Base-by-base conservation (phyloP, 2,113 vertebrate genomes). In the Microcebus murinus region DNA sequence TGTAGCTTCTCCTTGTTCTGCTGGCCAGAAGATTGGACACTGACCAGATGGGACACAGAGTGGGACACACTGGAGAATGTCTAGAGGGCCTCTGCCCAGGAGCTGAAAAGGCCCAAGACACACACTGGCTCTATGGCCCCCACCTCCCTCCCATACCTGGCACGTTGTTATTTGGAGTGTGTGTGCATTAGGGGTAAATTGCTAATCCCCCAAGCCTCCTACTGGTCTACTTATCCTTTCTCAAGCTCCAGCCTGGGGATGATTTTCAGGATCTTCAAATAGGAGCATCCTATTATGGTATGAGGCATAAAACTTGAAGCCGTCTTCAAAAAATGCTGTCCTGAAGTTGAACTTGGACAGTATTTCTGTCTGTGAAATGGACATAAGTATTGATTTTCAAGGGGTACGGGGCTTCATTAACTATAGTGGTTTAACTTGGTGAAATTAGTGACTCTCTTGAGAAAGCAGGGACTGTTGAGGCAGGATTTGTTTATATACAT, bases 391-490 rank as follows among this genome's bases (percentile, higher is more conserved):
- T 67, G 15, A 61, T 55, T 74, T 68, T 50, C 8, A 3, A 45
- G 12, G 12, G 20, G 55, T 8, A 6, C 39, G 45, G 31, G 25
- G 3, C 74, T 63, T 82, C 67, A 17, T 71, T 77, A 55, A 68
- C 42, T 57, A 21, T 65, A 45, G 29, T 18, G 39, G 63, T 84
- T 63, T 90, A 52, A 59, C 90, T 65, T 95, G 65, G 65, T 68
- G 81, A 73, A 83, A 18, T 61, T 20, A 81, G 59, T 63, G 39
- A 57, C 79, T 90, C 80, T 87, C 87, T 70, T 81, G 94, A 90
- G 96, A 76, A 95, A 42, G 67, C 84, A 93, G 34, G 59, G 80
- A 63, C 52, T 50, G 2, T 59, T 45, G 48, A 73, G 55, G 45
- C 27, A 0, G 68, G 31, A 13, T 85, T 42, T 91, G 74, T 90